phyloP scores from a whole-genome alignment of 1,140 invertebrate species.

The Vollenhovia emeryi region DNA sequence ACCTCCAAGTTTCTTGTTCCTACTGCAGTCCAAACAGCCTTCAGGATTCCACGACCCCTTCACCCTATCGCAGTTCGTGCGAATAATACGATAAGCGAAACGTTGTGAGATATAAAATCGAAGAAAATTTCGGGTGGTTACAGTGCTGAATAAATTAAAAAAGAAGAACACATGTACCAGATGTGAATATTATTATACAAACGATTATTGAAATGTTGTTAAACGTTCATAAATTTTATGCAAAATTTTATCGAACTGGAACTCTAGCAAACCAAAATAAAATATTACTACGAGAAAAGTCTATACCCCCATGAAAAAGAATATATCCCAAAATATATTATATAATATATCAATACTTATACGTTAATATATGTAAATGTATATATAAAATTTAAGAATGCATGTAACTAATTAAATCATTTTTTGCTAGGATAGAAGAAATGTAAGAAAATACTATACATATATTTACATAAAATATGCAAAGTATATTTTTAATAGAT shows the following conservation, averaged over 20 bases:
- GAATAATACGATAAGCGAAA: constrained; percentile 52
- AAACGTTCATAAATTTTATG: not conserved
- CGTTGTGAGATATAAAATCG: constrained; percentile 33
- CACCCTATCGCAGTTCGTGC: constrained; percentile 63
- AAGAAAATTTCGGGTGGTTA: constrained; percentile 1
- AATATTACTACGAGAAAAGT: not conserved
- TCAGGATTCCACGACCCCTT: constrained; percentile 67
- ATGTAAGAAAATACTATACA: too few relatives aligned
- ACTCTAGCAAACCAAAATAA: not conserved
- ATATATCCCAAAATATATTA: too few relatives aligned
- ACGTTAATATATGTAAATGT: too few relatives aligned
- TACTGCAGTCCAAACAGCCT: constrained; percentile 60
- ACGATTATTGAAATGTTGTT: not conserved
- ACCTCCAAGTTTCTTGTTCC: constrained; percentile 72
- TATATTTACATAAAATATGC: too few relatives aligned
- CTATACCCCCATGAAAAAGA: too few relatives aligned
- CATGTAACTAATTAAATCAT: too few relatives aligned
- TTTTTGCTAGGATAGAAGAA: too few relatives aligned
- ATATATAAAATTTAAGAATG: too few relatives aligned
- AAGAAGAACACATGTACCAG: not conserved
- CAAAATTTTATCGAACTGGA: not conserved
- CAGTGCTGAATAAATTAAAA: not conserved
- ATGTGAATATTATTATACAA: not conserved
- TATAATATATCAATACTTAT: too few relatives aligned
- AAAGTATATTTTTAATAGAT: too few relatives aligned